phyloP scores from a whole-genome alignment of 2,113 vertebrate species.

The Henicopernis longicauda region DNA sequence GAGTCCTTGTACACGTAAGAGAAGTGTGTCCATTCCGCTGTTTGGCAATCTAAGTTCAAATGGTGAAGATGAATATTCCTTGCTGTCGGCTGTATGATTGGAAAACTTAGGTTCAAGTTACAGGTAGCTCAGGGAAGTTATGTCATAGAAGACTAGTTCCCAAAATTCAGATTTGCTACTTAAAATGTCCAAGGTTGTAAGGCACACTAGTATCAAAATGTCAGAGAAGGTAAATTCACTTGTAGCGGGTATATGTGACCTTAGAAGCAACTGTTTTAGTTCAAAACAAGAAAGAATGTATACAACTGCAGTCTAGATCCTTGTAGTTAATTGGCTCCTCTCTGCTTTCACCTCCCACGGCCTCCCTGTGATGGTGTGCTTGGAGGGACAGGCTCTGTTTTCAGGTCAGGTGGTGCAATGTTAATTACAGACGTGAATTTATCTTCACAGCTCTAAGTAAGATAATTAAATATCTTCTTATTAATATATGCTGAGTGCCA shows the following conservation, averaged over 20 bases:
- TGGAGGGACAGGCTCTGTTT: background rate
- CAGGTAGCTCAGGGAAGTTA: background rate
- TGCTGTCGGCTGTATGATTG: background rate
- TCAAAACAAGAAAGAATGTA: background rate
- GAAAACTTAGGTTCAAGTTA: background rate
- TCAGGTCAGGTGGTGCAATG: background rate
- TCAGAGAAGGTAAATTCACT: background rate
- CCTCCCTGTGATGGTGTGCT: background rate
- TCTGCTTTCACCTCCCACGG: background rate
- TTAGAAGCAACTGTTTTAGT: background rate
- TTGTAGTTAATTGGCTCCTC: background rate
- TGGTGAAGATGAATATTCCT: background rate
- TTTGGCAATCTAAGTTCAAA: background rate
- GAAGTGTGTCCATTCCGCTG: background rate
- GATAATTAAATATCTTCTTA: constrained; percentile 13
- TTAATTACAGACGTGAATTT: background rate
- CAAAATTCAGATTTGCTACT: background rate
- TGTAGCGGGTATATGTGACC: background rate
- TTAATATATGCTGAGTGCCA: background rate
- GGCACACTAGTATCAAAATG: background rate
- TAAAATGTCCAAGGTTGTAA: background rate
- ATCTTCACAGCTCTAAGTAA: background rate
- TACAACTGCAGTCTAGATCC: background rate
- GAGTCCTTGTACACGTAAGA: background rate
- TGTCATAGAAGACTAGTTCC: background rate